Conservation (phyloP, 1,140 invertebrate species). For the Lethocerus indicus region DNA sequence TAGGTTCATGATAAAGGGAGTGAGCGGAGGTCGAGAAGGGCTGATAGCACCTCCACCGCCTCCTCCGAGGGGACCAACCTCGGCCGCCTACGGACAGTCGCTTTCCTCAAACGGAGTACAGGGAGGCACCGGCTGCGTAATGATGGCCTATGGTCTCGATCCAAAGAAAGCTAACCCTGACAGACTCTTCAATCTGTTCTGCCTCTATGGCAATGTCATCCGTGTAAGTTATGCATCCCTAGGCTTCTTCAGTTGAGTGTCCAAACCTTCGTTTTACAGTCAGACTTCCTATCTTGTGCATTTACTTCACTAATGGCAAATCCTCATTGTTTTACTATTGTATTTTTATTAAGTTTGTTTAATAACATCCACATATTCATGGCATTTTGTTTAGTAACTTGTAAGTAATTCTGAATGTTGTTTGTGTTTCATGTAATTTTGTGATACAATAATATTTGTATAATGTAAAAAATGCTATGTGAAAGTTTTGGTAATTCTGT, state of each 20-base stretch:
- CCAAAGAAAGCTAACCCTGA: conserved; percentile 87
- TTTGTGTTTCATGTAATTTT: no score
- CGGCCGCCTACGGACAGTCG: conserved; percentile 17
- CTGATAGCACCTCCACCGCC: conserved; percentile 18
- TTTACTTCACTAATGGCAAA: no score
- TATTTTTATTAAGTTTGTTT: no score
- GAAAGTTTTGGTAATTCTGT: not conserved
- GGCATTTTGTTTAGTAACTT: no score
- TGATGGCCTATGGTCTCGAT: conserved; percentile 97
- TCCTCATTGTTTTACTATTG: no score
- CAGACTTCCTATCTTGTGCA: no score
- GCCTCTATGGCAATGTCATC: conserved; percentile 94
- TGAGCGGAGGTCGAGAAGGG: conserved; percentile 9
- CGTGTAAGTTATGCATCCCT: no score
- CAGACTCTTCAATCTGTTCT: conserved; percentile 96
- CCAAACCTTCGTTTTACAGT: no score
- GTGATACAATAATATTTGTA: no score
- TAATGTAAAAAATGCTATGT: not conserved
- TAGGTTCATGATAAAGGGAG: conserved; percentile 10
- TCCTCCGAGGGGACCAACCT: conserved; percentile 23
- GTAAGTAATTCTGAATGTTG: no score
- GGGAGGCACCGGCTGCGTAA: conserved; percentile 27
- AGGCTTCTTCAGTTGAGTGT: no score
- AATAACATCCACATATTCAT: no score
- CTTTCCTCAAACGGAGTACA: conserved; percentile 10